These are phyloP conservation scores for Ectemnius lituratus DNA, from an alignment of 2,888 invertebrate genomes.

Conservation along the genomic window DNA sequence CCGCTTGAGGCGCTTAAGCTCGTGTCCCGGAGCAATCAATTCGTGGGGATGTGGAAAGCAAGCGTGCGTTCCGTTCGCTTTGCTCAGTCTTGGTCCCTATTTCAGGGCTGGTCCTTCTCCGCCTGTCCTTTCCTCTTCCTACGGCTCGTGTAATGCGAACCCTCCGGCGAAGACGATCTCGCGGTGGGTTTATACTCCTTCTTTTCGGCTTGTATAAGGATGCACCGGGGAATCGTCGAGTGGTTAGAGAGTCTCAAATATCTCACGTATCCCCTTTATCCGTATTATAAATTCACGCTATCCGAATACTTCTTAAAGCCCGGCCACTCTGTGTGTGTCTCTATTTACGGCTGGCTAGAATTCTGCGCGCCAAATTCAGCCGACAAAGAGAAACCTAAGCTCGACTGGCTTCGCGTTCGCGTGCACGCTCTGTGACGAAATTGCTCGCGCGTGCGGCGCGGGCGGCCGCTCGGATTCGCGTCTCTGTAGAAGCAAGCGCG, in stretches of 20 bases:
- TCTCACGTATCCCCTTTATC: constrained; percentile 21
- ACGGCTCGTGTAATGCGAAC: constrained; percentile 55
- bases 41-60: neutral
- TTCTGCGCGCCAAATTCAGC: neutral
- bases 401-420: too few species aligned
- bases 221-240: constrained; percentile 45
- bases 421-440: too few species aligned
- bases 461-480: too few species aligned
- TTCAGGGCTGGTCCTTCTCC: constrained; percentile 12
- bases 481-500: neutral
- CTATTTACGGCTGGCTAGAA: constrained; percentile 7
- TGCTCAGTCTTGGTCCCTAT: neutral
- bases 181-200: constrained; percentile 48
- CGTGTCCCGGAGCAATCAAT: constrained; percentile 15
- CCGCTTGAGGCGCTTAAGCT: constrained; percentile 6
- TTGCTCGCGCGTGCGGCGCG: too few species aligned
- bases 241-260: constrained; percentile 42
- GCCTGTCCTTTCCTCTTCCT: constrained; percentile 1
- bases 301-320: neutral
- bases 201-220: constrained; percentile 35
- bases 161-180: constrained; percentile 58
- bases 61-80: neutral
- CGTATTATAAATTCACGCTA: constrained; percentile 17
- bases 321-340: neutral
- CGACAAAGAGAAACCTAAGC: constrained; percentile 4